phyloP scores from a whole-genome alignment of 2,888 invertebrate genomes.

The Charanyca ferruginea region DNA sequence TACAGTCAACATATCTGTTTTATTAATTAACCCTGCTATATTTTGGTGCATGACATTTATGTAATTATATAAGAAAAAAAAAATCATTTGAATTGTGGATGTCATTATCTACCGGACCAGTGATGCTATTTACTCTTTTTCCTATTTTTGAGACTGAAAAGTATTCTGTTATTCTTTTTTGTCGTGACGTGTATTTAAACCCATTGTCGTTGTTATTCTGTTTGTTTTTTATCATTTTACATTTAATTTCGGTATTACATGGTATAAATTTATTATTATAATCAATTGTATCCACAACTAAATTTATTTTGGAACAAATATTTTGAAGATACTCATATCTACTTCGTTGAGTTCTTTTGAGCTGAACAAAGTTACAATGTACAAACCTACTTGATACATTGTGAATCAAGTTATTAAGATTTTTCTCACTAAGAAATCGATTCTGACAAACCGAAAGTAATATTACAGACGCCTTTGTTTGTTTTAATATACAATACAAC shows the following conservation, averaged over 20 bases:
- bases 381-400: slow-evolving; percentile 2
- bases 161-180: slow-evolving; percentile 6
- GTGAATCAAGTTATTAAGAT: not conserved
- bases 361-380: slow-evolving; percentile 2
- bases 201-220: too few species aligned
- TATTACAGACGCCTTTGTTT: slow-evolving; percentile 5
- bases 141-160: not conserved
- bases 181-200: too few species aligned
- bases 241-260: not conserved
- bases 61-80: slow-evolving; percentile 5
- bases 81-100: not conserved
- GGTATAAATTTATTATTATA: too few species aligned
- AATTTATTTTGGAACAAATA: slow-evolving; percentile 4
- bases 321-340: slow-evolving; percentile 2
- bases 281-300: slow-evolving; percentile 7
- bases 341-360: too few species aligned
- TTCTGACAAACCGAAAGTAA: not conserved
- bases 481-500: slow-evolving; percentile 1
- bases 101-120: not conserved
- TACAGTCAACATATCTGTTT: slow-evolving; percentile 7
- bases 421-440: not conserved
- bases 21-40: too few species aligned
- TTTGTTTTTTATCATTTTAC: not conserved
- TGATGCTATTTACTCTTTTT: not conserved
- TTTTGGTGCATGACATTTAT: not conserved